Base-by-base conservation (phyloP, 1,140 invertebrate species). In the Coelopa frigida region DNA sequence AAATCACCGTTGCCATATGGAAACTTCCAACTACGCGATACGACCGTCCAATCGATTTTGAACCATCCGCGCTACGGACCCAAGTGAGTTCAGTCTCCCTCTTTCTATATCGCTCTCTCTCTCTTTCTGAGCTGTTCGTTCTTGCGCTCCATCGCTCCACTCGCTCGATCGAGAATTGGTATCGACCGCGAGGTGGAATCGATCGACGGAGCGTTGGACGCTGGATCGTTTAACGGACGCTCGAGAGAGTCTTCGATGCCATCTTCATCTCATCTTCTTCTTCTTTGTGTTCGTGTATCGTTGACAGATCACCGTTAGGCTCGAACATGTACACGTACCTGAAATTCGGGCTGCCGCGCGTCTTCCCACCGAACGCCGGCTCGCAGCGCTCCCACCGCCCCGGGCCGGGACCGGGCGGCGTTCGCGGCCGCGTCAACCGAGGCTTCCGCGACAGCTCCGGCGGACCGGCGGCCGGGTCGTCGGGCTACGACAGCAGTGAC, bases 1-100 rank as follows among this genome's bases (percentile, higher is more conserved):
- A 91, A 93, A 70, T 88, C 86, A 50, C 87, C 88, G 6, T 73
- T 91, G 50, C 89, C 89, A 21, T 93, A 93, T 72, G 90, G 90
- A 21, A 94, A 94, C 67, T 94, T 94, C 69, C 89, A 93, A 61
- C 76, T 95, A 3, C 73, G 89, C 37, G 90, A 94, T 62, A 90
- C 89, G 22, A 94, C 91, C 17, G 90, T 94, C 2, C 89, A 94
- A 71, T 92, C 89, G 14, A 94, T 95, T 35, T 72, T 95, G n/a
- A 85, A 86, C 46, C 90, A 94, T 72, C 89, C 87, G 17, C 72
- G 88, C 60, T 90, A 90, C 73, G 86, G 86, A 53, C 87, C 87
- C 20, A 88, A 89, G 77, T 87, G 72, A 77, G 79, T 72, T 58
- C n/a, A n/a, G n/a, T n/a, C n/a, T n/a, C n/a, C n/a, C n/a, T n/a